Evolutionary conservation across 2,113 vertebrate species (phyloP), one percentile per base, ranked within the genome.

Genomic region (Anguilla rostrata): DNA sequence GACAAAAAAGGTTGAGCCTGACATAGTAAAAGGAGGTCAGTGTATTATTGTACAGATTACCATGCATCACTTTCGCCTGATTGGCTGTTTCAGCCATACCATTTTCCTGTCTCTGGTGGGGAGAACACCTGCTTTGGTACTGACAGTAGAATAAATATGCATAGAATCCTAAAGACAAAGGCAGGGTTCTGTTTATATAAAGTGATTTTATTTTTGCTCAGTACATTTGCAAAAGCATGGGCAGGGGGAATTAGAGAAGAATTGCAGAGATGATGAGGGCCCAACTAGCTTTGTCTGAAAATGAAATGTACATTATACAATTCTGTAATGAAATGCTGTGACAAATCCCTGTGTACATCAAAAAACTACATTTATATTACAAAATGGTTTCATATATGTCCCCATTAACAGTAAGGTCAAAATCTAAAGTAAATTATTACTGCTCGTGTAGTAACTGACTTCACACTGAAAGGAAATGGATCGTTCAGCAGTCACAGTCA

Each of bases 371-470:
- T 60, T 60, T 60, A 60, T 60, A 20, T 60, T 60, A 6, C 8
- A 46, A 46, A 60, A 20, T 20, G 14, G 56, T 60, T 60, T 20
- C 56, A 60, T 60, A 60, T 60, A 60, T 20, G 56, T 16, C 56
- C 18, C 63, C 14, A 16, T 60, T 16, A 20, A 71, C 63, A 83
- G 39, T 85, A 83, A 87, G 88, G 88, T 89, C 85, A 87, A 84
- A 87, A 83, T 78, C 63, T 78, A 66, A 81, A 83, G 60, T 85
- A 86, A 87, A 85, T 87, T 83, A 83, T 85, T 89, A 82, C 75
- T 86, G 85, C 86, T 79, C 82, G 71, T 85, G 49, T 85, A 78
- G 63, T 85, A 57, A 87, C 81, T 39, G 41, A 40, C 34, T 79
- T 79, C 41, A 83, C 43, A 46, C 43, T 46, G 43, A 46, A 46